phyloP scores from a whole-genome alignment of 35 echinoderm and acorn worm species.

The Ptychodera flava region DNA sequence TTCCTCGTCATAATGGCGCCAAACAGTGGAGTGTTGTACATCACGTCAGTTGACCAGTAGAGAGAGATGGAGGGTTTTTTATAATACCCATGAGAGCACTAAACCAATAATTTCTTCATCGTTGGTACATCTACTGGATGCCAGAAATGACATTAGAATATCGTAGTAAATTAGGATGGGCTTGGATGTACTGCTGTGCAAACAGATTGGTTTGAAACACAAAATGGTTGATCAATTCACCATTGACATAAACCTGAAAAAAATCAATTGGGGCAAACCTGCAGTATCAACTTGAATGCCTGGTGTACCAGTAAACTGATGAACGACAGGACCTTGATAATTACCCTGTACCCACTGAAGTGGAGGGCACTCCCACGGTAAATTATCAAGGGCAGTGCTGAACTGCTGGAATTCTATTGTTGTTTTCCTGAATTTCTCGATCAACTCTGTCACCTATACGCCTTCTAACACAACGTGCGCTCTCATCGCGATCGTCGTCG shows the following conservation, averaged over 20 bases:
- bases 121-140: background rate
- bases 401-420: too few species aligned
- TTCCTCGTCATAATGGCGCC: constrained; percentile 12
- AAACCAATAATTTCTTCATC: constrained; percentile 13
- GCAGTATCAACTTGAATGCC: constrained; percentile 16
- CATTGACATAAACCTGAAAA: constrained; percentile 24
- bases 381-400: background rate
- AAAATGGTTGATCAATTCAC: constrained; percentile 10
- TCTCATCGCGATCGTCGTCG: too few species aligned
- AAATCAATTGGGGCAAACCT: constrained; percentile 14
- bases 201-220: constrained; percentile 29
- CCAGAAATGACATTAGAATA: background rate
- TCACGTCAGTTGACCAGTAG: background rate
- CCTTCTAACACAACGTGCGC: too few species aligned
- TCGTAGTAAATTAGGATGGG: constrained; percentile 11
- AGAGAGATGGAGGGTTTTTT: too few species aligned
- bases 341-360: constrained; percentile 12
- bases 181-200: constrained; percentile 25
- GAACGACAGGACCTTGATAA: constrained; percentile 6
- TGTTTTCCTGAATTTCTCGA: too few species aligned
- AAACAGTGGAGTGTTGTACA: background rate
- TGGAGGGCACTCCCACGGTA: background rate
- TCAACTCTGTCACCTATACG: too few species aligned
- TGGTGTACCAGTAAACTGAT: constrained; percentile 26
- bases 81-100: background rate